A percentile compares a stretch with the other conserved stretches of the same genome.
These are phyloP conservation scores for Echiichthys vipera DNA, from an alignment of 2,797 vertebrate genomes.

Conservation along the genomic window DNA sequence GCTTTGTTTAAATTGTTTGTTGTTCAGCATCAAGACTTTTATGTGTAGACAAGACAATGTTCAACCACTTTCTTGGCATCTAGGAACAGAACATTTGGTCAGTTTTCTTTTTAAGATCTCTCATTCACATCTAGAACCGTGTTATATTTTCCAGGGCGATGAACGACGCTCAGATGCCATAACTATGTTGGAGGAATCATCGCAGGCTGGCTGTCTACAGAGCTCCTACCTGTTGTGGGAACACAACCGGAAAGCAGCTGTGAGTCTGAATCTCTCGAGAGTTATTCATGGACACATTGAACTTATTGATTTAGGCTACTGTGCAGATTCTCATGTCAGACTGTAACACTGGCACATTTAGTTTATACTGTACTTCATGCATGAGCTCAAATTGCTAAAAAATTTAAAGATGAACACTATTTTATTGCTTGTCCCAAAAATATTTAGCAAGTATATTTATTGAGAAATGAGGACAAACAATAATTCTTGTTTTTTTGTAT, in stretches of 20 bases:
- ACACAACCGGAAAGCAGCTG: conserved; percentile 87
- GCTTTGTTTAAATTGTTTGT: conserved; percentile 9
- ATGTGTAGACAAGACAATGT: background rate
- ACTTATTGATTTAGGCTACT: background rate
- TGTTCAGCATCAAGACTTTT: background rate
- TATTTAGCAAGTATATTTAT: background rate
- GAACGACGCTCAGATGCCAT: conserved; percentile 86
- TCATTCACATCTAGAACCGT: background rate
- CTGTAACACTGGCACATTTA: background rate
- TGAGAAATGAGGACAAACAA: background rate
- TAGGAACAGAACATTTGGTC: background rate
- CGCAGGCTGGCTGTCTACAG: conserved; percentile 90
- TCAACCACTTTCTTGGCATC: background rate
- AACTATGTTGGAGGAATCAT: conserved; percentile 90
- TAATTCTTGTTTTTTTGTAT: background rate
- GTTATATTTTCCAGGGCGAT: conserved; percentile 83
- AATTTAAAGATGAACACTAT: background rate
- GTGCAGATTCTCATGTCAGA: background rate
- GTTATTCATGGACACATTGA: background rate
- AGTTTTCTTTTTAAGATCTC: background rate
- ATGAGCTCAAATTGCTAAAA: background rate
- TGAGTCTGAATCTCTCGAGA: conserved; percentile 77
- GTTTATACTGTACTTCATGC: background rate
- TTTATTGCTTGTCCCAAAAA: background rate
- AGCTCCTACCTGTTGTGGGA: conserved; percentile 97